Evolutionary conservation across 92 coral and sea anemone genomes (phyloP).

Genomic region (Phenganax marumi): DNA sequence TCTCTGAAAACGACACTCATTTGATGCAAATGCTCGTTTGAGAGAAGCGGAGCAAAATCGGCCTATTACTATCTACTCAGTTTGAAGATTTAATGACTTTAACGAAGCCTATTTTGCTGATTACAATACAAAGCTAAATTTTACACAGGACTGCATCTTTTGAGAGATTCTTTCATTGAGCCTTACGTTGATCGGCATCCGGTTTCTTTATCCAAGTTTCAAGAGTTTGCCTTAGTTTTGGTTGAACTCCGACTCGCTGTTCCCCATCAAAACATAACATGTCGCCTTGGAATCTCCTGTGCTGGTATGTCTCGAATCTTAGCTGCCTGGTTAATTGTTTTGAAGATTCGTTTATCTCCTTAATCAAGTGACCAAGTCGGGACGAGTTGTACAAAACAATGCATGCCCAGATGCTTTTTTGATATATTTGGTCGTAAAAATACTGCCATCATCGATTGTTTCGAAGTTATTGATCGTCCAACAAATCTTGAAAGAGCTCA

Average conservation of each 20-base stretch:
- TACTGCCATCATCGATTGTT: slow-evolving; percentile 63
- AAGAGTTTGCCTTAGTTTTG: slow-evolving; percentile 16
- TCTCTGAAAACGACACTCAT: too few species aligned
- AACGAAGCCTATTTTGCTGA: slow-evolving; percentile 11
- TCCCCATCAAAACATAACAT: slow-evolving; percentile 38
- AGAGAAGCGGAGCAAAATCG: too few species aligned
- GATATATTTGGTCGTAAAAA: slow-evolving; percentile 53
- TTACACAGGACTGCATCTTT: slow-evolving; percentile 9
- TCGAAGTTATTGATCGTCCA: slow-evolving; percentile 60
- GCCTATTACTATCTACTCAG: too few species aligned
- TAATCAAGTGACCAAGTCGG: slow-evolving; percentile 47
- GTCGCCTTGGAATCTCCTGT: slow-evolving; percentile 29
- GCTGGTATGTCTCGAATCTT: slow-evolving; percentile 39
- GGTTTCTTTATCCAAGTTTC: neutral
- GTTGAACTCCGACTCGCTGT: slow-evolving; percentile 39
- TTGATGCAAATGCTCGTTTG: too few species aligned
- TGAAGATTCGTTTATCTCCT: slow-evolving; percentile 41
- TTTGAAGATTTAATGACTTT: neutral
- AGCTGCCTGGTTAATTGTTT: slow-evolving; percentile 35
- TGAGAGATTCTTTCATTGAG: neutral
- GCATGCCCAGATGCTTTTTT: slow-evolving; percentile 32
- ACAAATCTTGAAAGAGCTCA: slow-evolving; percentile 63
- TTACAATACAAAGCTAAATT: slow-evolving; percentile 2
- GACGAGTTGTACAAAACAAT: slow-evolving; percentile 14
- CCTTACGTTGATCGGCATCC: slow-evolving; percentile 10